These are phyloP conservation scores for Pogonognathellus flavescens DNA, from an alignment of 1,140 invertebrate genomes.

Conservation along the genomic window DNA sequence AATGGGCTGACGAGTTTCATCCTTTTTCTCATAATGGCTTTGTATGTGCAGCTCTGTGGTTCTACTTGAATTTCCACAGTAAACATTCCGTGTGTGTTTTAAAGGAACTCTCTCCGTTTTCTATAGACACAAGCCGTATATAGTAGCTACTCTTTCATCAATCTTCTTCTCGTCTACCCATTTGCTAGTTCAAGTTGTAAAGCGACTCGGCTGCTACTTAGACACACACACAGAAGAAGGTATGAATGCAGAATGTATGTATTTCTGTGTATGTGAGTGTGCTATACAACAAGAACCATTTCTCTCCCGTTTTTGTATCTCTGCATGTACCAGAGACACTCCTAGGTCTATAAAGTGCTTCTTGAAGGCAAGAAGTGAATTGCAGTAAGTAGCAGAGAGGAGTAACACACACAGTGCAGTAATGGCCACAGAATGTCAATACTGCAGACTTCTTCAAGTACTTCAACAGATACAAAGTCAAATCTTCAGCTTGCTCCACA, in stretches of 20 bases:
- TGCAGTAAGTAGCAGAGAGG: not conserved
- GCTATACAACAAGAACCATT: not conserved
- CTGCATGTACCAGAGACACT: too few relatives aligned
- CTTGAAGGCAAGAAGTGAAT: not conserved
- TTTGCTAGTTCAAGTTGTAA: not conserved
- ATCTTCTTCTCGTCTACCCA: constrained; percentile 24
- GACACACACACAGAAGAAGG: not conserved
- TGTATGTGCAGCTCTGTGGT: constrained; percentile 26
- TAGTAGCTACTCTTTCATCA: constrained; percentile 12
- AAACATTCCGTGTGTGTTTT: too few relatives aligned
- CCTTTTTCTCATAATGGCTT: constrained; percentile 27
- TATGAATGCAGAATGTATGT: not conserved
- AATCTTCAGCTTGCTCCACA: constrained; percentile 1
- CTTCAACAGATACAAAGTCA: not conserved
- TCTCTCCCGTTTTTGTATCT: too few relatives aligned
- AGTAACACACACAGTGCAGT: not conserved
- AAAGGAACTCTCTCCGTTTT: not conserved
- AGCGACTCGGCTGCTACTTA: not conserved
- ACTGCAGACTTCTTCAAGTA: constrained; percentile 12
- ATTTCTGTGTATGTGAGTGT: not conserved
- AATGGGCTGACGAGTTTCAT: constrained; percentile 48
- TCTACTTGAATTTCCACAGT: not conserved
- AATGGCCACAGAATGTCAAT: constrained; percentile 4
- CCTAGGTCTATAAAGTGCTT: too few relatives aligned
- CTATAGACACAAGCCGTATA: too few relatives aligned